phyloP scores from a whole-genome alignment of 1,140 invertebrate species.

The Drosophila bocqueti region DNA sequence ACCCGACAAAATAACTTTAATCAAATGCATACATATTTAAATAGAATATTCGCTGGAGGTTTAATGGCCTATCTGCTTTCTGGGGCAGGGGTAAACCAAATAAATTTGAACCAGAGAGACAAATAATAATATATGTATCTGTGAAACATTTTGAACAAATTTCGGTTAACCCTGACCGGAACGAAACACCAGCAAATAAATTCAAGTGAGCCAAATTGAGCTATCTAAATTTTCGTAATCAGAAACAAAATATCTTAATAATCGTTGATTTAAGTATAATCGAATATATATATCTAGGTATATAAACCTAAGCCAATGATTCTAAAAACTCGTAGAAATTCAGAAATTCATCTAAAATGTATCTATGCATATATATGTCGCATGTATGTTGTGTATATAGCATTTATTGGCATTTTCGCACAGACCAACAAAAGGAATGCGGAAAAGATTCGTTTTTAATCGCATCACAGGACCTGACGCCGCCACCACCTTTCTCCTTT shows the following conservation, averaged over 20 bases:
- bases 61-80: slow-evolving; percentile 14
- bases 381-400: background rate
- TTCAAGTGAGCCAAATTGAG: slow-evolving; percentile 12
- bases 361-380: slow-evolving; percentile 4
- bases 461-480: slow-evolving; percentile 57
- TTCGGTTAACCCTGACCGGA: slow-evolving; percentile 24
- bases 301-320: background rate
- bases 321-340: background rate
- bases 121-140: slow-evolving; percentile 1
- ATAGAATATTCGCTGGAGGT: slow-evolving; percentile 21
- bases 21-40: slow-evolving; percentile 43
- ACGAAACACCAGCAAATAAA: slow-evolving; percentile 6
- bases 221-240: background rate
- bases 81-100: slow-evolving; percentile 8
- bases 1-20: slow-evolving; percentile 30
- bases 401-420: slow-evolving; percentile 45
- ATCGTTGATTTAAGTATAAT: background rate
- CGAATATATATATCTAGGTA: too few relatives aligned
- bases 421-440: slow-evolving; percentile 53
- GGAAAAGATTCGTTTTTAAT: slow-evolving; percentile 74
- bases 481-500: background rate
- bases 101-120: slow-evolving; percentile 21
- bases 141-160: slow-evolving; percentile 17
- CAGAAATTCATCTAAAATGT: background rate
- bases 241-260: slow-evolving; percentile 3